These are phyloP conservation scores for Atta cephalotes DNA, from an alignment of 1,140 invertebrate species.

Conservation along the genomic window DNA sequence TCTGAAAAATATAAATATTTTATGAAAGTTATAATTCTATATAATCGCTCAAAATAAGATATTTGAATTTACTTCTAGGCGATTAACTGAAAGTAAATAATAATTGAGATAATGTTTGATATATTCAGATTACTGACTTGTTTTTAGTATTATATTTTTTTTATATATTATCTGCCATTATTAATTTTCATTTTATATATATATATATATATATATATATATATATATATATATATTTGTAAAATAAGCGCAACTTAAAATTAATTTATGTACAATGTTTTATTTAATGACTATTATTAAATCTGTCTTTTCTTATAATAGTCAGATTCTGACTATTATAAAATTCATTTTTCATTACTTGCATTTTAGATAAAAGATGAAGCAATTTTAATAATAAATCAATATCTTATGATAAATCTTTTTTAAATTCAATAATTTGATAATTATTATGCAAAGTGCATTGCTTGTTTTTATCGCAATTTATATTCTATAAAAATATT, in stretches of 20 bases:
- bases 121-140: background rate
- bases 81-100: background rate
- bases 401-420: background rate
- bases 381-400: background rate
- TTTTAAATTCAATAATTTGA: background rate
- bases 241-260: background rate
- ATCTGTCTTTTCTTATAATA: background rate
- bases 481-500: background rate
- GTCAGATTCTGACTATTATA: too few species aligned
- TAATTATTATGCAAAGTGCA: background rate
- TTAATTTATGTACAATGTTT: conserved; percentile 8
- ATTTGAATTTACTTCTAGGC: background rate
- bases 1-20: conserved; percentile 40
- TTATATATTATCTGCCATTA: background rate
- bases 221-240: too few species aligned
- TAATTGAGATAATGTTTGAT: background rate
- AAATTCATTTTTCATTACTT: background rate
- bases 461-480: background rate
- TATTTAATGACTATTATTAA: background rate
- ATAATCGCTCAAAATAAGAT: background rate
- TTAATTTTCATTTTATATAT: background rate
- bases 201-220: too few species aligned
- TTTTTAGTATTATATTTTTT: background rate
- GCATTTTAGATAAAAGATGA: conserved; percentile 17
- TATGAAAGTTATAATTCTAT: background rate